Conservation (phyloP, 1,140 invertebrate species). For the Aphidius gifuensis region DNA sequence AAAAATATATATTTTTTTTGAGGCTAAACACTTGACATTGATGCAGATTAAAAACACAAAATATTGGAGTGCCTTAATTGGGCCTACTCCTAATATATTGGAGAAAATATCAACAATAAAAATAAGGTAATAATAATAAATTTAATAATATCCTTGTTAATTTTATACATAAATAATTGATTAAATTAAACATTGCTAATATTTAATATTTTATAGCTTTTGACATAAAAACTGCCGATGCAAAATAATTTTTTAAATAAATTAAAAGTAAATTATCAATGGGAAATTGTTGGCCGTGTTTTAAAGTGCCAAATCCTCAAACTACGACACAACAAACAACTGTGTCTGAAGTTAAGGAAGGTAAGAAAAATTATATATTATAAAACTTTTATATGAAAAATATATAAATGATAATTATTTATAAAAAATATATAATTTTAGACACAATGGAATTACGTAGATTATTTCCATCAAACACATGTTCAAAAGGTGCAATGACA, state of each 20-base stretch:
- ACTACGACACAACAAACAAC: slow-evolving; percentile 55
- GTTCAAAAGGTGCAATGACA: slow-evolving; percentile 55
- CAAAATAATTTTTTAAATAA: slow-evolving; percentile 36
- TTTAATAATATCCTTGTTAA: too few species aligned
- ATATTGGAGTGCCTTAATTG: too few species aligned
- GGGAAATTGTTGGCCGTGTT: slow-evolving; percentile 77
- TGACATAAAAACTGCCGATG: slow-evolving; percentile 35
- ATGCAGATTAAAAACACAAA: too few species aligned
- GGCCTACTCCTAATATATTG: too few species aligned
- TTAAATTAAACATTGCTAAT: too few species aligned
- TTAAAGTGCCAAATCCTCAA: slow-evolving; percentile 66
- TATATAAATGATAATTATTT: slow-evolving; percentile 31
- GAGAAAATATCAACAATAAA: too few species aligned
- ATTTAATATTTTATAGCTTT: too few species aligned
- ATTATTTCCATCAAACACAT: slow-evolving; percentile 56
- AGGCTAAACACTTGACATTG: too few species aligned
- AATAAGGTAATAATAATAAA: too few species aligned
- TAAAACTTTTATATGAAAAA: slow-evolving; percentile 20
- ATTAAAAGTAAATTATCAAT: slow-evolving; percentile 62
- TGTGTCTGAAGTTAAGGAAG: slow-evolving; percentile 62
- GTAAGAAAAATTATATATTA: slow-evolving; percentile 42
- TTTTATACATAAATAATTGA: too few species aligned
- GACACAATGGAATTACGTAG: slow-evolving; percentile 61
- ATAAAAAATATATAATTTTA: slow-evolving; percentile 32
- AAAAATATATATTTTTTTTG: too few species aligned